Evolutionary conservation across 2,888 invertebrate species (phyloP).

Genomic region (Nephrotoma guestfalica): DNA sequence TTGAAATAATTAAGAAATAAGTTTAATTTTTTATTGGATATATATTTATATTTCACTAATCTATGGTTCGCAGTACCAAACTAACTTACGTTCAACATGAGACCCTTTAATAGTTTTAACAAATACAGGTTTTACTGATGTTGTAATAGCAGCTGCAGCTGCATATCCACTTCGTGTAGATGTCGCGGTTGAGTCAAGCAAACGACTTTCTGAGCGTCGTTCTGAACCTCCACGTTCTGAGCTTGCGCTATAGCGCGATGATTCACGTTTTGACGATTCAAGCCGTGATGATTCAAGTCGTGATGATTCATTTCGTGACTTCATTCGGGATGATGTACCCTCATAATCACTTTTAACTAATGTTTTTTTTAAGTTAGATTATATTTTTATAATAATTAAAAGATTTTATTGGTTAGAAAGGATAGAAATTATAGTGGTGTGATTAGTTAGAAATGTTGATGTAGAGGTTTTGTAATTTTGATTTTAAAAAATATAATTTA

Average conservation of each 20-base stretch:
- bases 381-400: not conserved
- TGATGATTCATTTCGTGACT: not conserved
- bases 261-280: not conserved
- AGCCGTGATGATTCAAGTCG: not conserved
- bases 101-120: constrained; percentile 59
- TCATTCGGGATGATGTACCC: not conserved
- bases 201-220: not conserved
- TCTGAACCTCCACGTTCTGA: not conserved
- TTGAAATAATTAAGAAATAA: not conserved
- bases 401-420: not conserved
- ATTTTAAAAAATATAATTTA: not conserved
- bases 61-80: not conserved
- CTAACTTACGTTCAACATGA: constrained; percentile 64
- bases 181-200: constrained; percentile 5
- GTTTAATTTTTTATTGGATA: not conserved
- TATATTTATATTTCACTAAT: not conserved
- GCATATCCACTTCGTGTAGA: constrained; percentile 8
- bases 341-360: constrained; percentile 2
- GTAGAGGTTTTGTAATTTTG: not conserved
- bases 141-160: constrained; percentile 12
- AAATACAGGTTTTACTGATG: constrained; percentile 48
- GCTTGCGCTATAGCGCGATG: not conserved
- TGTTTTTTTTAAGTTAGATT: not conserved
- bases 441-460: not conserved
- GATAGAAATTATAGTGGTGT: not conserved